Conservation (phyloP, 2,888 invertebrate species). For the Chrysodeixis includens region DNA sequence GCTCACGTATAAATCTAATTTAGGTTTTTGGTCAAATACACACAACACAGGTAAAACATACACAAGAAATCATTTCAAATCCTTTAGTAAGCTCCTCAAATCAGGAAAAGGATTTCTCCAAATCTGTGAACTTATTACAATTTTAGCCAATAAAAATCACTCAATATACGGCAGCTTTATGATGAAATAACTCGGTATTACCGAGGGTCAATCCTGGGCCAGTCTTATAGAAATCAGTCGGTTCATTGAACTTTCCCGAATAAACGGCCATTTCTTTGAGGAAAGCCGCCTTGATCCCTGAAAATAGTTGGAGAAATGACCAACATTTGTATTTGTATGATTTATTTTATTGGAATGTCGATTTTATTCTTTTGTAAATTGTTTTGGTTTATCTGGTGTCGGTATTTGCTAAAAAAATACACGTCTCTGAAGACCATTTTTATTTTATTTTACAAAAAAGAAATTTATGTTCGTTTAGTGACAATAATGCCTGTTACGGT, state of each 20-base stretch:
- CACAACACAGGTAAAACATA: not conserved
- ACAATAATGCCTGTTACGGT: too few species aligned
- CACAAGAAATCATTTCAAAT: not conserved
- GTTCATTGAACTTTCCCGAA: conserved; percentile 33
- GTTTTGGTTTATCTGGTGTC: not conserved
- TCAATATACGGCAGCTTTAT: not conserved
- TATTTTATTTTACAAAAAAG: too few species aligned
- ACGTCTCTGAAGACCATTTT: too few species aligned
- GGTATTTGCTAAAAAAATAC: too few species aligned
- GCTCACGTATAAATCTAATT: too few species aligned
- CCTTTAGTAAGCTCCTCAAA: not conserved
- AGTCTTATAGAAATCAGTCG: conserved; percentile 27
- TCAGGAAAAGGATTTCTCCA: not conserved
- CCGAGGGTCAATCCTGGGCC: conserved; percentile 7
- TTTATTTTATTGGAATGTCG: not conserved
- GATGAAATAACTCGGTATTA: not conserved
- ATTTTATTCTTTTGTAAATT: not conserved
- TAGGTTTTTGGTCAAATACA: too few species aligned
- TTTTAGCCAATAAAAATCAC: not conserved
- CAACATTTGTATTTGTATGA: not conserved
- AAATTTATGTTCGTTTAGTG: too few species aligned
- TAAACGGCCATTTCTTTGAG: conserved; percentile 29
- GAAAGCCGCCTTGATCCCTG: not conserved
- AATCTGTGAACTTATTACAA: not conserved
- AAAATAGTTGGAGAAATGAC: conserved; percentile 2